Evolutionary conservation across 2,113 vertebrate genomes (phyloP).

Genomic region (Rutilus rutilus): DNA sequence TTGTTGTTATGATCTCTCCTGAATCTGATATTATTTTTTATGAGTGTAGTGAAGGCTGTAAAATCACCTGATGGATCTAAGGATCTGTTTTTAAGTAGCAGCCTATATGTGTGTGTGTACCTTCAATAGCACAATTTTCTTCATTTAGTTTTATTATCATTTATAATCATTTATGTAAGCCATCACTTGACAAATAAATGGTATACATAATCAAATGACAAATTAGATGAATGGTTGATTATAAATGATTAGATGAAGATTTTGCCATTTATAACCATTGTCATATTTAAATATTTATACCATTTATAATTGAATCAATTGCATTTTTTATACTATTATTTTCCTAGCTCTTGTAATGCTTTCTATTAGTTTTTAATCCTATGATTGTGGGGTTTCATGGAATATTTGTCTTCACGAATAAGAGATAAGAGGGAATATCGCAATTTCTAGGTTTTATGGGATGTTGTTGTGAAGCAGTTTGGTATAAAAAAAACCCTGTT

Average conservation of each 20-base stretch:
- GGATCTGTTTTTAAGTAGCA: background rate
- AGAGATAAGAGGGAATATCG: too few species aligned
- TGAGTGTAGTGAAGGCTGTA: background rate
- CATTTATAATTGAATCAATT: background rate
- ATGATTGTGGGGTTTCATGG: too few species aligned
- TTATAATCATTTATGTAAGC: background rate
- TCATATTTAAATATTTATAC: too few species aligned
- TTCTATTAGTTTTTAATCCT: too few species aligned
- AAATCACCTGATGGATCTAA: background rate
- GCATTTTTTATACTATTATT: background rate
- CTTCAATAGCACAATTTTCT: background rate
- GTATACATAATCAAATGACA: background rate
- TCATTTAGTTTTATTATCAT: background rate
- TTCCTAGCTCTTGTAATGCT: too few species aligned
- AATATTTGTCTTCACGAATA: too few species aligned
- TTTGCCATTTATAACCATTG: background rate
- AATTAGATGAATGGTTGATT: background rate
- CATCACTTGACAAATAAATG: background rate
- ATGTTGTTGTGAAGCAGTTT: too few species aligned
- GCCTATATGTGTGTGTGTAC: background rate
- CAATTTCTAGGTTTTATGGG: too few species aligned
- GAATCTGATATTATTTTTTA: background rate
- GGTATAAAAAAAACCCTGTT: too few species aligned
- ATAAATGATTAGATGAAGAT: background rate
- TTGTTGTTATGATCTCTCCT: background rate